Base-by-base conservation (phyloP, 2,113 vertebrate species). In the Alaudala cheleensis region DNA sequence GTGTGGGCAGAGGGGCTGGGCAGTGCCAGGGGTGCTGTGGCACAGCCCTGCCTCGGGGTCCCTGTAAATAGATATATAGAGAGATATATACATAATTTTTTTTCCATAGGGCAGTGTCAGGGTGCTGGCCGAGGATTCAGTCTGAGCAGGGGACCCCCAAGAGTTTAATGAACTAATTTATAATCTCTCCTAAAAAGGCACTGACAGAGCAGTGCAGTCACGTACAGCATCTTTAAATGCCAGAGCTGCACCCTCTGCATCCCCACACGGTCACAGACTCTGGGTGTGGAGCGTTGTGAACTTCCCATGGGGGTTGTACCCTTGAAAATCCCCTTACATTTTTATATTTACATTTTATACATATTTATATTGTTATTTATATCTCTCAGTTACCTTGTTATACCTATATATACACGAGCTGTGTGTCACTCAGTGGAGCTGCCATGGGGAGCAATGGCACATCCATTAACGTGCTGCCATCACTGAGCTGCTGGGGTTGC, bases 211-310 rank as follows among this genome's bases (percentile, higher is more conserved):
- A 42, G 37, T 1, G 1, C n/a, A 10, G 15, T 54, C 51, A 11
- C 31, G 1, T 11, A 9, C 12, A 22, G 29, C 22, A 0, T 49
- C 76, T 81, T 72, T 58, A 40, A n/a, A 37, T n/a, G 5, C 37
- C 33, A 26, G 2, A 2, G 2, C 23, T 61, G 31, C 21, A 19
- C 44, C 44, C 47, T 45, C 39, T 42, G 74, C 45, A 12, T 81
- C 60, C 47, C 33, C 2, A 4, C 14, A 9, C 0, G 0, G 49
- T 69, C 71, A 29, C 1, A 2, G n/a, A 7, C 42, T 51, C 34
- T 1, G 0, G 28, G 39, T 70, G 26, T 0, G 0, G 44, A 86
- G 42, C 28, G 8, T 20, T 69, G 62, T 78, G 54, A 54, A 9
- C 14, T 54, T 58, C 47, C 51, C 9, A 0, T 11, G 26, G 24